Conservation (phyloP, 2,888 invertebrate species). For the Parascotia fuliginaria region DNA sequence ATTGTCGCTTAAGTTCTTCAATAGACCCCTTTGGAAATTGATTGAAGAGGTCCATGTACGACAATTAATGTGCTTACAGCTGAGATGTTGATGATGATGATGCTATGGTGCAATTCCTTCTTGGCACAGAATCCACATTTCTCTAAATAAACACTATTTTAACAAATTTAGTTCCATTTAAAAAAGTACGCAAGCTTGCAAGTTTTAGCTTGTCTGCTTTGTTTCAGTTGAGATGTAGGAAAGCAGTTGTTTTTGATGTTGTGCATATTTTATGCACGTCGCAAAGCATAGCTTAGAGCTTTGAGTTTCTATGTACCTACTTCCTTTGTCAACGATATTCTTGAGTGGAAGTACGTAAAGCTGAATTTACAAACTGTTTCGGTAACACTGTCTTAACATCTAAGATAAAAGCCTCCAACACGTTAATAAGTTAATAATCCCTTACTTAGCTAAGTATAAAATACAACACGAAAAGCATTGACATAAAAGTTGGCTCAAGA, state of each 20-base stretch:
- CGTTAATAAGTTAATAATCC: constrained; percentile 36
- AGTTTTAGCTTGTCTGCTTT: neutral
- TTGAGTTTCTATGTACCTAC: neutral
- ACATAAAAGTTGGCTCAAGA: constrained; percentile 41
- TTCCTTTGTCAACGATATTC: neutral
- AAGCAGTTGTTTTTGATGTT: neutral
- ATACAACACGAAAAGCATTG: constrained; percentile 20
- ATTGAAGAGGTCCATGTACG: too few relatives aligned
- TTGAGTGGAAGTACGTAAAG: neutral
- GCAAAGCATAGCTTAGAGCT: neutral
- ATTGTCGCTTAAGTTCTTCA: too few relatives aligned
- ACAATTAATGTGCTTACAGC: too few relatives aligned
- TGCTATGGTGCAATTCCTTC: too few relatives aligned
- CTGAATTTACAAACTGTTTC: constrained; percentile 9
- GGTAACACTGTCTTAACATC: constrained; percentile 1
- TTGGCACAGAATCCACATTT: too few relatives aligned
- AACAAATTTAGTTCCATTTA: neutral
- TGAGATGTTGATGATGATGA: too few relatives aligned
- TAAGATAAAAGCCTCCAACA: constrained; percentile 25
- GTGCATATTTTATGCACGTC: neutral
- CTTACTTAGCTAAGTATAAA: constrained; percentile 25
- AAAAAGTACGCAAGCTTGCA: neutral
- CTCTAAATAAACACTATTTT: too few relatives aligned
- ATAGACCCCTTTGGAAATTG: too few relatives aligned
- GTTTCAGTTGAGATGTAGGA: neutral